Evolutionary conservation across 2,888 invertebrate species (phyloP).

Genomic region (Ichneumon xanthorius): DNA sequence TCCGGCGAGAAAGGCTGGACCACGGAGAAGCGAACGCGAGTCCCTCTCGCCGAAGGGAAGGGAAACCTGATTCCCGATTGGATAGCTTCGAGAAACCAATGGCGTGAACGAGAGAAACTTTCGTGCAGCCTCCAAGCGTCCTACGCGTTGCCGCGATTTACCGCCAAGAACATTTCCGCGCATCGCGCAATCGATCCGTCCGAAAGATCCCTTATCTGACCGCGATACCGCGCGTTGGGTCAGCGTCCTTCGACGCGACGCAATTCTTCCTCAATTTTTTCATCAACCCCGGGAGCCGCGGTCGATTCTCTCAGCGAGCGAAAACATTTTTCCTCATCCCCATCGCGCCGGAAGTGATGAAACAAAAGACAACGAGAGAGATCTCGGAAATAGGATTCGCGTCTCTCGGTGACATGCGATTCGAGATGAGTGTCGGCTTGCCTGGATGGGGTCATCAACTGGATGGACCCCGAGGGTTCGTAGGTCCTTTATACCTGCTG

Average conservation of each 20-base stretch:
- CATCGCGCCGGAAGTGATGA: neutral
- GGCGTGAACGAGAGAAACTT: constrained; percentile 73
- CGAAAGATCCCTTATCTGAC: neutral
- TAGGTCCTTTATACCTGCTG: constrained; percentile 63
- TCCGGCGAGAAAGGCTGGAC: constrained; percentile 55
- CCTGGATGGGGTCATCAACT: constrained; percentile 53
- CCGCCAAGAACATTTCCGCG: neutral
- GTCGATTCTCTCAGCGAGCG: neutral
- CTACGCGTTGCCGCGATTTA: constrained; percentile 25
- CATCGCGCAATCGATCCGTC: neutral
- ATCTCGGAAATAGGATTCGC: constrained; percentile 21
- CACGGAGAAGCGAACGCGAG: constrained; percentile 36
- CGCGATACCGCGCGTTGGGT: neutral
- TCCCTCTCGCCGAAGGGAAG: constrained; percentile 72
- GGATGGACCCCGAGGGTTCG: constrained; percentile 60
- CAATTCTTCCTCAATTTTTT: neutral
- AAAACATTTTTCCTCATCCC: neutral
- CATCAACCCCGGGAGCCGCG: neutral
- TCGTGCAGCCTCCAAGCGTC: constrained; percentile 77
- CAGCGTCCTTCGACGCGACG: neutral
- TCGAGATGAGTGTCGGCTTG: constrained; percentile 18
- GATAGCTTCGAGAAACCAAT: constrained; percentile 77
- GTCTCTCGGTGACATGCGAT: constrained; percentile 2
- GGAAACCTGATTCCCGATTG: constrained; percentile 78
- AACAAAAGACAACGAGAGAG: constrained; percentile 26